Evolutionary conservation across 37 sponge, comb jelly and placozoan genomes (phyloP).

Genomic region (Petrosia ficiformis): DNA sequence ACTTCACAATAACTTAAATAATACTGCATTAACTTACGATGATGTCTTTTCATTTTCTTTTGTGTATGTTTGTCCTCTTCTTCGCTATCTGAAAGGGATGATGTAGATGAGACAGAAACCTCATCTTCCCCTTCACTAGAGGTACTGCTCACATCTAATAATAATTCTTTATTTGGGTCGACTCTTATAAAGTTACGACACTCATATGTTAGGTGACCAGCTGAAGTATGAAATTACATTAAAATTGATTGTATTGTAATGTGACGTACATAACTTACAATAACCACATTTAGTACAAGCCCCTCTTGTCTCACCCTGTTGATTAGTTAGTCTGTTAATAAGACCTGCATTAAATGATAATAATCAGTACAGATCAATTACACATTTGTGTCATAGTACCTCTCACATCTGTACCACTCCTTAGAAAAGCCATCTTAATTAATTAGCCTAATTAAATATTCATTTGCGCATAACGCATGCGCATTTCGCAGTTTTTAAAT

Average conservation of each 20-base stretch:
- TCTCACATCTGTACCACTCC: neutral
- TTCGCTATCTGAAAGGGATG: slow-evolving; percentile 27
- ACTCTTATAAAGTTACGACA: slow-evolving; percentile 81
- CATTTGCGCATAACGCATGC: too few species aligned
- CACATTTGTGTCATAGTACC: neutral
- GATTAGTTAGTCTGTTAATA: slow-evolving; percentile 59
- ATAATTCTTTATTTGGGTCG: slow-evolving; percentile 73
- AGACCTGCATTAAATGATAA: slow-evolving; percentile 32
- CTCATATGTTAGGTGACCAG: slow-evolving; percentile 87
- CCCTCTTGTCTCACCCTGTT: slow-evolving; percentile 52
- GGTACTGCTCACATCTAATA: slow-evolving; percentile 85
- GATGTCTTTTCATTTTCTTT: slow-evolving; percentile 3
- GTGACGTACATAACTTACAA: slow-evolving; percentile 40
- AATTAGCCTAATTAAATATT: too few species aligned
- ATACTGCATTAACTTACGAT: too few species aligned
- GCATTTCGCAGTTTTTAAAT: too few species aligned
- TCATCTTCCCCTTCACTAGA: slow-evolving; percentile 71
- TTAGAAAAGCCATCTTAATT: neutral
- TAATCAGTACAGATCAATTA: neutral
- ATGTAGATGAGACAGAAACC: slow-evolving; percentile 3
- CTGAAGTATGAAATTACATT: slow-evolving; percentile 15
- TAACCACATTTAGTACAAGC: slow-evolving; percentile 82
- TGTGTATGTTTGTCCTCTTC: slow-evolving; percentile 17
- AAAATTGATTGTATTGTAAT: neutral
- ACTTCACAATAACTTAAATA: too few species aligned